A percentile compares a stretch with the other conserved stretches of the same genome.
phyloP scores from a whole-genome alignment of 1,140 invertebrate species.

The Aleiodes sp. region DNA sequence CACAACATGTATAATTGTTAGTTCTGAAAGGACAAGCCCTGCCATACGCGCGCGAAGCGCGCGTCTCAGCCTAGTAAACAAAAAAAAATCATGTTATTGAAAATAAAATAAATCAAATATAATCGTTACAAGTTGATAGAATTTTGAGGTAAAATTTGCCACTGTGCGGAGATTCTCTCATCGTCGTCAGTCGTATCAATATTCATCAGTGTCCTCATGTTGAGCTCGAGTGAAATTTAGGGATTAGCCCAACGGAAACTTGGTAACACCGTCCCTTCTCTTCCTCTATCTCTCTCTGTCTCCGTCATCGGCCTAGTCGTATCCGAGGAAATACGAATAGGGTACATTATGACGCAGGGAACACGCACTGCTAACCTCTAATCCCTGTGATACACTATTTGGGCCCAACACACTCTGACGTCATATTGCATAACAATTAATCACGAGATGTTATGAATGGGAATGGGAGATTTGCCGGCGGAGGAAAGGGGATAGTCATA shows the following conservation, averaged over 20 bases:
- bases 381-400: constrained; percentile 60
- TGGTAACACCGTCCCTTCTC: too few species aligned
- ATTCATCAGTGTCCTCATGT: constrained; percentile 67
- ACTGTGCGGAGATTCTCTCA: constrained; percentile 10
- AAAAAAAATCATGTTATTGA: too few species aligned
- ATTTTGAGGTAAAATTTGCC: background rate
- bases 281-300: background rate
- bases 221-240: constrained; percentile 62
- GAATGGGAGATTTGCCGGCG: too few species aligned
- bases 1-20: too few species aligned
- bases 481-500: constrained; percentile 4
- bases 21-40: too few species aligned
- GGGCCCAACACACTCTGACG: constrained; percentile 53
- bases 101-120: too few species aligned
- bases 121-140: background rate
- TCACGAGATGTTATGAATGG: constrained; percentile 41
- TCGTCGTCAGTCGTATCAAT: constrained; percentile 57
- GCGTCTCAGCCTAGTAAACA: too few species aligned
- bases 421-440: constrained; percentile 69
- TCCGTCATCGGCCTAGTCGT: background rate
- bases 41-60: too few species aligned
- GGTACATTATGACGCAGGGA: background rate
- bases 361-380: constrained; percentile 25
- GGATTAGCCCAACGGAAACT: constrained; percentile 62
- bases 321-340: constrained; percentile 21